These are phyloP conservation scores for Chrysochloris asiatica DNA, from an alignment of 2,113 vertebrate species.

Conservation along the genomic window DNA sequence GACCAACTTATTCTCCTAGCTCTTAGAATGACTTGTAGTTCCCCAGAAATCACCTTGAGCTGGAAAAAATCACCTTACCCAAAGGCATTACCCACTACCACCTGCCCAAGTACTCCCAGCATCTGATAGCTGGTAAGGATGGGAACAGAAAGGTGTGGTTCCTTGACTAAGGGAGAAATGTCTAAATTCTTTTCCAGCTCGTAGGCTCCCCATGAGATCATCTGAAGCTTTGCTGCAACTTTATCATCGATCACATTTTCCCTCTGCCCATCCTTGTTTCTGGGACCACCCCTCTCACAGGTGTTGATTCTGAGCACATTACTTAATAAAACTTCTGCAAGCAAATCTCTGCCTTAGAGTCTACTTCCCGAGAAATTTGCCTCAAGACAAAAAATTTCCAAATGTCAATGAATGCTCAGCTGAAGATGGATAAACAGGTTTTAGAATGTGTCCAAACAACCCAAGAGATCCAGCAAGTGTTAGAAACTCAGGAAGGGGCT, in stretches of 20 bases:
- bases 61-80: too few relatives aligned
- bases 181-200: background rate
- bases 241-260: rapidly evolving
- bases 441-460: background rate
- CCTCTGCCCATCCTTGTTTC: background rate
- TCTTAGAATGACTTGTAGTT: background rate
- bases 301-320: background rate
- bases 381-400: background rate
- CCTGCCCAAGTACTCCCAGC: too few relatives aligned
- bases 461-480: background rate
- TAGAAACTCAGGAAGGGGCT: background rate
- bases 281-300: background rate
- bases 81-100: too few relatives aligned
- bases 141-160: background rate
- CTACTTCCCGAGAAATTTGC: background rate
- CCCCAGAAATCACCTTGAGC: too few relatives aligned
- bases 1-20: background rate
- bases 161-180: background rate
- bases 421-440: background rate
- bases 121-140: background rate
- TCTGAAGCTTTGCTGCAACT: background rate
- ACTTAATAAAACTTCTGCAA: background rate
- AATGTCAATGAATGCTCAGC: background rate
- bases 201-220: background rate
- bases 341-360: background rate